Evolutionary conservation across 2,797 vertebrate genomes (phyloP).

Genomic region (Sternotherus odoratus): DNA sequence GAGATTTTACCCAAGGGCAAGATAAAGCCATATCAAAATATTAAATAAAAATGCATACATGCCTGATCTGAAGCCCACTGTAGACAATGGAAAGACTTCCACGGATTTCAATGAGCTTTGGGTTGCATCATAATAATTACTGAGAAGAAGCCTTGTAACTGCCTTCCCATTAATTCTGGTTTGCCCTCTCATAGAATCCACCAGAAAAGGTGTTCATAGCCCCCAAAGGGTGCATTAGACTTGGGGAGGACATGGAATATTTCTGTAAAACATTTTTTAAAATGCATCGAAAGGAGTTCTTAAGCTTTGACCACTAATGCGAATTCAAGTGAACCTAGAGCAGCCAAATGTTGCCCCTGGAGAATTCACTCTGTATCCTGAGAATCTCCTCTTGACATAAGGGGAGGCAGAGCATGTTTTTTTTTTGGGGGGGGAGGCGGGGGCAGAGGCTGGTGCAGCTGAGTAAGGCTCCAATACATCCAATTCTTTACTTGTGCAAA

Average conservation of each 20-base stretch:
- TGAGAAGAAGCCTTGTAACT: neutral
- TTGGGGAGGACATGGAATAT: neutral
- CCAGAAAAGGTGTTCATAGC: neutral
- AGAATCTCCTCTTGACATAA: neutral
- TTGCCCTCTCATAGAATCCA: neutral
- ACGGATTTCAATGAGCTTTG: neutral
- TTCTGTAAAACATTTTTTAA: neutral
- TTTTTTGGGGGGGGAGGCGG: too few species aligned
- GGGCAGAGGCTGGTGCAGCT: neutral
- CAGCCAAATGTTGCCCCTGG: neutral
- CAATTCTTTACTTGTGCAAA: neutral
- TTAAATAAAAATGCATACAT: neutral
- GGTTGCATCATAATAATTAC: neutral
- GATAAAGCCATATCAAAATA: neutral
- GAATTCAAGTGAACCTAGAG: neutral
- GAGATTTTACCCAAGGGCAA: neutral
- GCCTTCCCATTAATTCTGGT: neutral
- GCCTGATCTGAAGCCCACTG: neutral
- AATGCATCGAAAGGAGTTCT: neutral
- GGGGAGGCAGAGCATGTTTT: neutral
- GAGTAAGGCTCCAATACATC: neutral
- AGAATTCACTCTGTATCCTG: neutral
- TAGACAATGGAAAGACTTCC: neutral
- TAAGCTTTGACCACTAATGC: neutral
- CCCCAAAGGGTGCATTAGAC: neutral